Percentiles rank a stretch among this genome's conserved stretches.
phyloP scores from a whole-genome alignment of 2,797 vertebrate species.

The Falco berigora region DNA sequence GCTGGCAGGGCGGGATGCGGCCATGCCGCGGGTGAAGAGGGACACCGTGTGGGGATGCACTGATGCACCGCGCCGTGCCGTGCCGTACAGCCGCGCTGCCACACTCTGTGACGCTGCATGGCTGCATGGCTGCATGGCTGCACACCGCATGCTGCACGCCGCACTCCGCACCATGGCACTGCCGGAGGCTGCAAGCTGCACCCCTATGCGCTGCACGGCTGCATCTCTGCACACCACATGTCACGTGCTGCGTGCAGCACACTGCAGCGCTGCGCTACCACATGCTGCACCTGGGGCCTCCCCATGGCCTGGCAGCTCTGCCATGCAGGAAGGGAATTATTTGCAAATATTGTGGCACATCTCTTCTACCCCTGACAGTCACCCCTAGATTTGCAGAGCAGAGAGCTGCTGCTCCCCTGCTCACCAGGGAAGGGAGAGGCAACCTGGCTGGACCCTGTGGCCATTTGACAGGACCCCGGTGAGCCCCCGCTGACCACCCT shows the following conservation, averaged over 20 bases:
- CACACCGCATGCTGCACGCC: neutral
- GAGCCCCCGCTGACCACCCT: neutral
- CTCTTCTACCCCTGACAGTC: neutral
- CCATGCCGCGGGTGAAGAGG: slow-evolving; percentile 60
- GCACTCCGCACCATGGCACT: no score
- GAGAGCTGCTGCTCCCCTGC: neutral
- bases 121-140: no score
- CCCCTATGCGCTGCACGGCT: no score
- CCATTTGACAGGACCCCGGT: neutral
- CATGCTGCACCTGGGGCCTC: neutral
- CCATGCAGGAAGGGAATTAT: neutral
- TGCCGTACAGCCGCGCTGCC: accelerated
- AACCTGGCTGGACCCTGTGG: neutral
- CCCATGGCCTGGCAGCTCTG: neutral
- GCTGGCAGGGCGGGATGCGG: neutral
- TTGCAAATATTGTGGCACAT: neutral
- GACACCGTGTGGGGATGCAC: slow-evolving; percentile 66
- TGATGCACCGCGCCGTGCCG: neutral
- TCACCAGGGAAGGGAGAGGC: neutral
- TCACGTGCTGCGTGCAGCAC: neutral
- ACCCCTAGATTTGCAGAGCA: neutral
- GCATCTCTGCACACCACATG: neutral
- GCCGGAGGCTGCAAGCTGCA: no score
- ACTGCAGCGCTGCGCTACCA: neutral
- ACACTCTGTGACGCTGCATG: neutral